Base-by-base conservation (phyloP, 2,113 vertebrate species). In the Bombycilla garrulus region DNA sequence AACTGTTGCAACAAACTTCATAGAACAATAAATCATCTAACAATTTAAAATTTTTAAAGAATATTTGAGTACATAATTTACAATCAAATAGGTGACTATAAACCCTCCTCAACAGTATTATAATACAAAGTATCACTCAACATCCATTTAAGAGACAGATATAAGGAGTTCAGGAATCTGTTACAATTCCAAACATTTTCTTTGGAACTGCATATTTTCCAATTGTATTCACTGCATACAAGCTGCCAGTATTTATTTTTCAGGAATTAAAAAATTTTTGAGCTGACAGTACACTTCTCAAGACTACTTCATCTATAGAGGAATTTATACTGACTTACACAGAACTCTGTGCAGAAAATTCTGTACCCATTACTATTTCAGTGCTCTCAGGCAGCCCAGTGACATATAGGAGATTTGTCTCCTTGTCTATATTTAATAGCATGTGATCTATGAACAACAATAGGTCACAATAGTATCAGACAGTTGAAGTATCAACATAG, bases 1-100 rank as follows among this genome's bases (percentile, higher is more conserved):
- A 93, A 82, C 40, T 69, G 58, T 23, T 76, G 25, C n/a, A 87
- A 76, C 40, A 61, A 95, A 90, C 40, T 85, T 26, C 25, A 92
- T 65, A 79, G 33, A 64, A 86, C 31, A 79, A 17, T 85, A 92
- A 86, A 70, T 74, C 19, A 81, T 20, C 23, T 13, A 86, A 71
- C 19, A 71, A 81, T 38, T 93, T 67, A 17, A 91, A 81, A 28
- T 15, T 72, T 90, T 64, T 24, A 48, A 86, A 71, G n/a, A 66
- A 71, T 79, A 81, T 91, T 67, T 71, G 35, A 79, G 67, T 71
- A 42, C 9, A 67, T 60, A 67, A 84, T 74, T 86, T 89, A 61
- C 31, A 71, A 36, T 48, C 29, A 40, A 81, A 67, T 60, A 71
- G 10, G 10, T 44, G 9, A 9, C 45, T 83, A 70, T 20, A 74